Conservation (phyloP, 2,797 vertebrate species). For the Manis pentadactyla region DNA sequence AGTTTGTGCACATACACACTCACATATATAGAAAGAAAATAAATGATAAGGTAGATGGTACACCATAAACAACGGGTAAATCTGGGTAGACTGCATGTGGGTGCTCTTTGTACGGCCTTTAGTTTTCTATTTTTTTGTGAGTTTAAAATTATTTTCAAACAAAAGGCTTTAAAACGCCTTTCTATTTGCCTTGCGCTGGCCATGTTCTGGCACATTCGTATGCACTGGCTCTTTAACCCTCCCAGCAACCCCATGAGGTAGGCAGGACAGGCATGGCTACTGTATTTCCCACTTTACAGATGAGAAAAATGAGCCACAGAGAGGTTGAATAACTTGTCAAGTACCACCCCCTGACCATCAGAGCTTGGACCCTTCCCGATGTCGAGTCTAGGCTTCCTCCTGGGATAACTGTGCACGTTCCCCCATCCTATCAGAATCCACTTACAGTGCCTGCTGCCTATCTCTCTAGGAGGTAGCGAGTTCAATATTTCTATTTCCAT, state of each 20-base stretch:
- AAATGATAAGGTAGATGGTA: not conserved
- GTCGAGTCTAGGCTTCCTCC: not conserved
- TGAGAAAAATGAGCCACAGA: not conserved
- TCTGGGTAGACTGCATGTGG: not conserved
- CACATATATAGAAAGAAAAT: not conserved
- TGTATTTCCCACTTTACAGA: not conserved
- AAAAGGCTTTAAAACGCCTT: not conserved
- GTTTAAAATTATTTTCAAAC: constrained; percentile 12
- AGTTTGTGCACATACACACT: too few relatives aligned
- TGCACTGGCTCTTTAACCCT: not conserved
- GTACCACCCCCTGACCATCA: not conserved
- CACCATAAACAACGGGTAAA: not conserved
- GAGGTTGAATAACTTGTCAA: not conserved
- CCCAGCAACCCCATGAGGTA: not conserved
- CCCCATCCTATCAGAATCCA: not conserved
- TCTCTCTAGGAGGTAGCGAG: not conserved
- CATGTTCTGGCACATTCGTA: not conserved
- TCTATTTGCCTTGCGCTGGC: not conserved
- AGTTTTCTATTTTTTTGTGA: not conserved
- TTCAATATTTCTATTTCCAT: not conserved
- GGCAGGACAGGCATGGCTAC: not conserved
- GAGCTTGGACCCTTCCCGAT: not conserved
- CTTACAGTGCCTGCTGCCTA: not conserved
- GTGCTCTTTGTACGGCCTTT: not conserved
- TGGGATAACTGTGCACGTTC: not conserved